Conservation (phyloP, 1,140 invertebrate species). For the Scaptomyza hsui region DNA sequence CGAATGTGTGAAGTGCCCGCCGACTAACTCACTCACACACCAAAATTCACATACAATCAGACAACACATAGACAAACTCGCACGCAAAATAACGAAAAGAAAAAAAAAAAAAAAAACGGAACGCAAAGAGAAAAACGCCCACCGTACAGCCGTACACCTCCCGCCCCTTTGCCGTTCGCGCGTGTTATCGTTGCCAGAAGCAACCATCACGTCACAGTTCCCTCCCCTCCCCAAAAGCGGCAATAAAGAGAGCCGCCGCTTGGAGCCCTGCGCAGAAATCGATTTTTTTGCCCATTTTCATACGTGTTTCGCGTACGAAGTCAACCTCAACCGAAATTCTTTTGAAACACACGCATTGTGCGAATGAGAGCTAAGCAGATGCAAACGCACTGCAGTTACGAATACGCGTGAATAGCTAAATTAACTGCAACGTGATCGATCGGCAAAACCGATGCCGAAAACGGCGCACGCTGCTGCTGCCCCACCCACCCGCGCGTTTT, state of each 20-base stretch:
- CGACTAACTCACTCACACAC: constrained; percentile 51
- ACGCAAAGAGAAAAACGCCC: constrained; percentile 78
- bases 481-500: constrained; percentile 21
- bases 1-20: constrained; percentile 44
- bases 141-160: constrained; percentile 53
- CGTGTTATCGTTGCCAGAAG: constrained; percentile 42
- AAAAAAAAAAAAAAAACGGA: constrained; percentile 65
- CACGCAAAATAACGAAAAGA: constrained; percentile 70
- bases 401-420: constrained; percentile 14
- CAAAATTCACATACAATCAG: constrained; percentile 11
- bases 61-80: constrained; percentile 25
- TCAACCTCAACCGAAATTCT: constrained; percentile 37
- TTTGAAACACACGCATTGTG: constrained; percentile 32
- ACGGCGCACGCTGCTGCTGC: constrained; percentile 9
- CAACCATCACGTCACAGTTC: constrained; percentile 51
- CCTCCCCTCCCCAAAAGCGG: constrained; percentile 19
- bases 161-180: constrained; percentile 16
- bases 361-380: constrained; percentile 28
- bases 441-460: constrained; percentile 9
- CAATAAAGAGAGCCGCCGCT: constrained; percentile 49
- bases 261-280: constrained; percentile 82
- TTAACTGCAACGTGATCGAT: constrained; percentile 54
- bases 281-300: constrained; percentile 80
- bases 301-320: constrained; percentile 43
- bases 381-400: constrained; percentile 23